Conservation (phyloP, 1,140 invertebrate genomes). For the Meloidogyne floridensis region DNA sequence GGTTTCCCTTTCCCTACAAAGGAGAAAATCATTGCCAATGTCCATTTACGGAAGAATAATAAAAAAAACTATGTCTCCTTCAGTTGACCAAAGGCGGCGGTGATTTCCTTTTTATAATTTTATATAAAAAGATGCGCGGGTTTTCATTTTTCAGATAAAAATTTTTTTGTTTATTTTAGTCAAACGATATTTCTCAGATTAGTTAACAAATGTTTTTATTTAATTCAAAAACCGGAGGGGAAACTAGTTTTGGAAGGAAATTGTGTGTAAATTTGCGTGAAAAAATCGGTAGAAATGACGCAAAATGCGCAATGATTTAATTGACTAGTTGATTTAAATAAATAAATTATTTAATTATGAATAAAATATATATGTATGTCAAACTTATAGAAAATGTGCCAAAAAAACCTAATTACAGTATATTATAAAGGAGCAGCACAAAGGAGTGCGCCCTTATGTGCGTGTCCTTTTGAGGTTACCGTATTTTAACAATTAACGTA, state of each 20-base stretch:
- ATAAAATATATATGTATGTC: not conserved
- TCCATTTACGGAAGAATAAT: not conserved
- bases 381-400: too few species aligned
- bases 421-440: too few species aligned
- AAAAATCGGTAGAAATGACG: not conserved
- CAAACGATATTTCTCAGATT: slow-evolving; percentile 3
- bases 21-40: slow-evolving; percentile 9
- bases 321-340: not conserved
- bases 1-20: not conserved
- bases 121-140: not conserved
- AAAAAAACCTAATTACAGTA: too few species aligned
- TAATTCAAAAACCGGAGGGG: not conserved
- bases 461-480: too few species aligned
- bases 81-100: not conserved
- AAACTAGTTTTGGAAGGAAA: not conserved
- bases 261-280: not conserved
- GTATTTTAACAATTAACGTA: too few species aligned
- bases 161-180: not conserved
- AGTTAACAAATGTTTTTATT: not conserved
- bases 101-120: not conserved
- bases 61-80: not conserved
- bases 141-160: not conserved
- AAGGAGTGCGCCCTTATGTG: too few species aligned
- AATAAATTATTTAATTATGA: not conserved
- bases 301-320: not conserved